phyloP scores from a whole-genome alignment of 2,888 invertebrate species.

The Agapetus fuscipes region DNA sequence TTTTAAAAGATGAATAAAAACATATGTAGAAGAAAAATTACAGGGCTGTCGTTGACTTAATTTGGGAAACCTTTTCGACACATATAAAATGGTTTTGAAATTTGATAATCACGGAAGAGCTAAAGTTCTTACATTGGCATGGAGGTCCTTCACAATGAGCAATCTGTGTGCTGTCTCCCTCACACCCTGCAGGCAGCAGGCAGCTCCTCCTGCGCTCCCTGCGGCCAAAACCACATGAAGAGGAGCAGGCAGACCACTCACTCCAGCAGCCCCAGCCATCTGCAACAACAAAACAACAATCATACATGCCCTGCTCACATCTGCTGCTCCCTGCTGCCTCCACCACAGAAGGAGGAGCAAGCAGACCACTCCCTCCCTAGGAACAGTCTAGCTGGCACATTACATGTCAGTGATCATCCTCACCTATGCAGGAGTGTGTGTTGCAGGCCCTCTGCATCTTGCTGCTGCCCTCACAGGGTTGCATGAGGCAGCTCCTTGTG shows the following conservation, averaged over 20 bases:
- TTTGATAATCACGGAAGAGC: too few species aligned
- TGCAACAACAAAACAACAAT: constrained; percentile 23
- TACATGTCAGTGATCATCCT: too few species aligned
- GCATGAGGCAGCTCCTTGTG: constrained; percentile 43
- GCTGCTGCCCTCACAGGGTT: constrained; percentile 44
- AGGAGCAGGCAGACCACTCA: constrained; percentile 73
- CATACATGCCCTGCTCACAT: too few species aligned
- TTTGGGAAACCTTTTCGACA: too few species aligned
- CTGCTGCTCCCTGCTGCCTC: too few species aligned
- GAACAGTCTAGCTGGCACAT: too few species aligned
- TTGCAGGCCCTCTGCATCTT: constrained; percentile 64
- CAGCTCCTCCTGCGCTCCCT: constrained; percentile 61
- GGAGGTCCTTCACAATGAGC: constrained; percentile 60
- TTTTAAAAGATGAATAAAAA: too few species aligned
- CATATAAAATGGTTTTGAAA: too few species aligned
- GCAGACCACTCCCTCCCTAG: too few species aligned
- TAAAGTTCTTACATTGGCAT: constrained; percentile 53
- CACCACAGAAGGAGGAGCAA: constrained; percentile 50
- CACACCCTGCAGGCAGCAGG: constrained; percentile 48
- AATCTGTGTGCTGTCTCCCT: constrained; percentile 52
- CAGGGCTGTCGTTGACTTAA: too few species aligned
- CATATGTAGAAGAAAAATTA: too few species aligned
- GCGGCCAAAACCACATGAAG: constrained; percentile 61
- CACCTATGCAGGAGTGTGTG: constrained; percentile 57
- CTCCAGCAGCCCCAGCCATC: constrained; percentile 81